Conservation (phyloP, 2,888 invertebrate genomes). For the Drosophila lutescens region DNA sequence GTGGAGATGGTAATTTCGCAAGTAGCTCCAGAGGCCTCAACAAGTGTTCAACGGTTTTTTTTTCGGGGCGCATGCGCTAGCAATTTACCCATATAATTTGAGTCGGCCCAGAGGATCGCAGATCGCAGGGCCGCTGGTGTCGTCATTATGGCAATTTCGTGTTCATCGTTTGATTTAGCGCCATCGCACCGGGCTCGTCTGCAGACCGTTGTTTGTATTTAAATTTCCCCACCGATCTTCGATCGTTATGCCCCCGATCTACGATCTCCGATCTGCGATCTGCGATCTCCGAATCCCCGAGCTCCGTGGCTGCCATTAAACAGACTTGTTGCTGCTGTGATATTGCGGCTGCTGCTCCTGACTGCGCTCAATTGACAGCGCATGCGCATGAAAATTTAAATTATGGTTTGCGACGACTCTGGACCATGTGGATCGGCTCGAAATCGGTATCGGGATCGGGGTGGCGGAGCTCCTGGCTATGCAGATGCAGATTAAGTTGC, state of each 20-base stretch:
- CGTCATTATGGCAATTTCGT: constrained; percentile 81
- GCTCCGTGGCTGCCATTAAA: constrained; percentile 63
- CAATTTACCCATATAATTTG: constrained; percentile 69
- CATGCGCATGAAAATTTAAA: constrained; percentile 70
- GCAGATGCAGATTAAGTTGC: constrained; percentile 32
- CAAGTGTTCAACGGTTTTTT: constrained; percentile 58
- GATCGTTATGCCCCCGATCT: constrained; percentile 1
- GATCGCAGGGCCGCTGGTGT: constrained; percentile 47
- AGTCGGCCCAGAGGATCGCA: constrained; percentile 20
- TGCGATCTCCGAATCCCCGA: not conserved
- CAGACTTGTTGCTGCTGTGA: constrained; percentile 63
- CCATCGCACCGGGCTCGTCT: constrained; percentile 47
- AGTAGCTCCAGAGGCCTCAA: constrained; percentile 66
- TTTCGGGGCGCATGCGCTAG: constrained; percentile 40
- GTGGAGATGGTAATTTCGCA: constrained; percentile 37
- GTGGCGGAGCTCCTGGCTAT: constrained; percentile 8
- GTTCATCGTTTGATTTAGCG: constrained; percentile 77
- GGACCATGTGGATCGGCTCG: constrained; percentile 9
- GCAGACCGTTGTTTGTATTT: constrained; percentile 58
- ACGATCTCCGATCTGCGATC: constrained; percentile 12
- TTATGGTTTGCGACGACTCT: constrained; percentile 58
- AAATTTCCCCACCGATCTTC: constrained; percentile 50
- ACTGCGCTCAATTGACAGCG: constrained; percentile 71
- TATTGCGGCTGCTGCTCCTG: constrained; percentile 23
- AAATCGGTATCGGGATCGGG: not conserved